Base-by-base conservation (phyloP, 2,113 vertebrate genomes). In the Bos taurus region DNA sequence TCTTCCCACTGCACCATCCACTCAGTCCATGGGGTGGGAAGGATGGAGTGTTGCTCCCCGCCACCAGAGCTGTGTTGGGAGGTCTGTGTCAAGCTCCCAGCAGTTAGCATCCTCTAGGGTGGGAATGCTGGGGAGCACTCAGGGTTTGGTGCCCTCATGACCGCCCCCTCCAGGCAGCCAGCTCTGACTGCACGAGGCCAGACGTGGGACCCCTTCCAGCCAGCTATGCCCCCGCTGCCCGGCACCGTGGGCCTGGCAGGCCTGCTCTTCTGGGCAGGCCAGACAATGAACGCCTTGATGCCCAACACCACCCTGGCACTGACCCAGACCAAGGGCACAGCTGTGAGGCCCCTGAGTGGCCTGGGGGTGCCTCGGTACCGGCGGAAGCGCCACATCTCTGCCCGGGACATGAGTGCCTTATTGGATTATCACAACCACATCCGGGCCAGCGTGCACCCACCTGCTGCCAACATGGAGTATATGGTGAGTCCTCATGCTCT, bases 391-490 rank as follows among this genome's bases (percentile, higher is more conserved):
- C 90, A 98, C 91, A 98, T 99, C 97, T 99, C 99, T 56, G 96
- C 98, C 62, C 95, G 92, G 1, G 99, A 99, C 97, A 98, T 99
- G 98, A 99, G 87, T 0, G 81, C 98, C 0, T 98, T 99, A 77
- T 71, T 99, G 99, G 99, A 99, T 80, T 99, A 99, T 92, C 99
- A 99, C 98, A 99, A 99, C 98, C 98, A 98, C 56, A 99, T 99
- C 96, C 98, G 99, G 67, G 99, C 99, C 11, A 99, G 99, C 84
- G 99, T 99, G 82, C 98, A 98, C 30, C 99, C 99, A 2, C 98
- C 99, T 0, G 99, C 99, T 0, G 99, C 99, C 95, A 99, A 99
- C 85, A 99, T 99, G 99, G 99, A 99, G 93, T 99, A 99, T 28
- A 99, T 99, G 99, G 99, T 99, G 98, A 99, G 99, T 98, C 30